These are phyloP conservation scores for Hydropotes inermis DNA, from an alignment of 2,113 vertebrate genomes.

Conservation along the genomic window DNA sequence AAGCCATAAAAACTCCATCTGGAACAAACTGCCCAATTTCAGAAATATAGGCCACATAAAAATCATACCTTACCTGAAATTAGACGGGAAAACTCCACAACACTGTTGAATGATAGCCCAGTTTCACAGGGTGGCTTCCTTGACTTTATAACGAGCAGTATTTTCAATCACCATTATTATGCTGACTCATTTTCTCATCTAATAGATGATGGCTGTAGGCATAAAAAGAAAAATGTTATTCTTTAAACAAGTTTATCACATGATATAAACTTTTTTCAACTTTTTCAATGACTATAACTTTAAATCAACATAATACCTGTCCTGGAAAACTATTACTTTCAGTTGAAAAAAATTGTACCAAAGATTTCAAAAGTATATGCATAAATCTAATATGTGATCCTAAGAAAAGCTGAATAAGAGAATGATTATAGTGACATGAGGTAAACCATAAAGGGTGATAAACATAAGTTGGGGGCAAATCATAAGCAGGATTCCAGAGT, in stretches of 20 bases:
- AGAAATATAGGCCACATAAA: conserved; percentile 46
- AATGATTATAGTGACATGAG: neutral
- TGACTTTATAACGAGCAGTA: neutral
- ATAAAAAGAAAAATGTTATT: neutral
- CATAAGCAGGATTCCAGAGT: neutral
- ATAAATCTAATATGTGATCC: neutral
- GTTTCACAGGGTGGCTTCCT: neutral
- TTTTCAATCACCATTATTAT: neutral
- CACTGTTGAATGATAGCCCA: neutral
- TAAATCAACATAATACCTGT: neutral
- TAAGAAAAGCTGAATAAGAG: neutral
- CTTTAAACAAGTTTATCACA: neutral
- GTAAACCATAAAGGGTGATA: neutral
- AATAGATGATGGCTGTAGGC: neutral
- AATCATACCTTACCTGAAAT: conserved; percentile 38
- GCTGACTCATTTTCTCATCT: neutral
- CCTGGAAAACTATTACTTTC: neutral
- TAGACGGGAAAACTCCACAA: neutral
- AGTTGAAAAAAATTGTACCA: neutral
- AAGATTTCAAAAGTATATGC: neutral
- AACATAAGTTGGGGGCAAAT: neutral
- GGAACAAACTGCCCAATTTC: conserved; percentile 41
- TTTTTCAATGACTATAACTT: conserved; percentile 8
- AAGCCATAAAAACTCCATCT: conserved; percentile 46
- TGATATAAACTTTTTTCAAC: neutral